Evolutionary conservation across 2,113 vertebrate genomes (phyloP), one percentile per base, ranked within the genome.

Genomic region (Rutilus rutilus): DNA sequence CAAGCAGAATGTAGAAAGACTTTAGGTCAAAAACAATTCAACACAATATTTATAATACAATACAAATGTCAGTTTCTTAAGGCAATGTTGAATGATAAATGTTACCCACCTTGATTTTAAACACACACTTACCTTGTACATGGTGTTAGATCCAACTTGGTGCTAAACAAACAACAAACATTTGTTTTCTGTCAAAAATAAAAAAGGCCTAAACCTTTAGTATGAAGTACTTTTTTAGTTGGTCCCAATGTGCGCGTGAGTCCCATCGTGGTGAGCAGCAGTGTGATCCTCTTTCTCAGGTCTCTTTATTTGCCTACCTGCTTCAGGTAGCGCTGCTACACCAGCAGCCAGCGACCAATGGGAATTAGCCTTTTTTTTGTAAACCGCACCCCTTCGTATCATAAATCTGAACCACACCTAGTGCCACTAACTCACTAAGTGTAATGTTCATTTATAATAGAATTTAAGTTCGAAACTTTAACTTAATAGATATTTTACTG

Each of bases 291-390:
- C 87, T 88, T 89, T 85, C 88, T 84, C 73, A 78, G 80, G 86
- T 83, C 90, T 88, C 91, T 93, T 93, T 93, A 90, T 94, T 93
- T 91, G 90, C 85, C 90, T 84, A 94, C 93, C 94, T 93, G 92
- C 83, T 87, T 88, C 93, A 95, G 94, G 94, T 95, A 93, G 75
- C 89, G 86, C 87, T 90, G 87, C 90, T 95, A 94, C 92, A 93
- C 90, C 90, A 83, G 83, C 83, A 27, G 30, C 36, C 8, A 6
- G 1, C 81, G 84, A 88, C 95, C 94, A 94, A 95, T 96, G 11
- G 89, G 85, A 91, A 30, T 0, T 45, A 60, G 15, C 82, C 89
- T 81, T 85, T 91, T 91, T 86, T 39, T 86, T 88, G 85, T 30
- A 87, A 90, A 86, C 93, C 90, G 12, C 92, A 92, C 90, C 87